Evolutionary conservation across 2,113 vertebrate genomes (phyloP).

Genomic region (Halcyon malimbica): DNA sequence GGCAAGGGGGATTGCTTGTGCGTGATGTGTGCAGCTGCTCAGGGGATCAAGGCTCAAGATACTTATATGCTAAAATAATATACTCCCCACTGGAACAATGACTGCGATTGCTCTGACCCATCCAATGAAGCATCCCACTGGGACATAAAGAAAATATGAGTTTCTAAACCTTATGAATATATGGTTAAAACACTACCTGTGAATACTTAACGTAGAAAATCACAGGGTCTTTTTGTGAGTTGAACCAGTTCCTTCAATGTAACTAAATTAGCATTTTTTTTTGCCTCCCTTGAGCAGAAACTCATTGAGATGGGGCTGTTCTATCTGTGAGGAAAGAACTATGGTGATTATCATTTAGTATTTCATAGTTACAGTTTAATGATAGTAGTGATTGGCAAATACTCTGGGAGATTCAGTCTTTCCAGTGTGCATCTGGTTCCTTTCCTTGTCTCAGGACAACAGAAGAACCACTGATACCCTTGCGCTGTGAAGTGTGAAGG

Average conservation of each 20-base stretch:
- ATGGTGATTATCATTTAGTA: background rate
- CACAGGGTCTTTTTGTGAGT: background rate
- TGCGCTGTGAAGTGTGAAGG: background rate
- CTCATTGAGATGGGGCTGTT: background rate
- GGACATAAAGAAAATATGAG: background rate
- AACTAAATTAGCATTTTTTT: background rate
- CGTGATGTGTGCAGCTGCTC: background rate
- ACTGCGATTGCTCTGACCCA: background rate
- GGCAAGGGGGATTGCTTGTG: background rate
- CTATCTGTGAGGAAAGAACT: background rate
- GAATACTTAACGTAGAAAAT: background rate
- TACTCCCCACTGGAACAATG: background rate
- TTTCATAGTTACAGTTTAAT: background rate
- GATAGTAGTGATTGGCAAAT: background rate
- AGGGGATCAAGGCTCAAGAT: background rate
- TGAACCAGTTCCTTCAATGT: background rate
- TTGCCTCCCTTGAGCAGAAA: background rate
- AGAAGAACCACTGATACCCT: background rate
- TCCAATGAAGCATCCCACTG: background rate
- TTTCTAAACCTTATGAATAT: background rate
- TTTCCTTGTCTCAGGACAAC: background rate
- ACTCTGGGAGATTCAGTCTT: background rate
- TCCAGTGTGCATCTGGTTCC: background rate
- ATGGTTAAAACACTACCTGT: background rate
- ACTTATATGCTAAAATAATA: background rate